Evolutionary conservation across 92 coral and sea anemone genomes (phyloP).

Genomic region (Epizoanthus ramosus): DNA sequence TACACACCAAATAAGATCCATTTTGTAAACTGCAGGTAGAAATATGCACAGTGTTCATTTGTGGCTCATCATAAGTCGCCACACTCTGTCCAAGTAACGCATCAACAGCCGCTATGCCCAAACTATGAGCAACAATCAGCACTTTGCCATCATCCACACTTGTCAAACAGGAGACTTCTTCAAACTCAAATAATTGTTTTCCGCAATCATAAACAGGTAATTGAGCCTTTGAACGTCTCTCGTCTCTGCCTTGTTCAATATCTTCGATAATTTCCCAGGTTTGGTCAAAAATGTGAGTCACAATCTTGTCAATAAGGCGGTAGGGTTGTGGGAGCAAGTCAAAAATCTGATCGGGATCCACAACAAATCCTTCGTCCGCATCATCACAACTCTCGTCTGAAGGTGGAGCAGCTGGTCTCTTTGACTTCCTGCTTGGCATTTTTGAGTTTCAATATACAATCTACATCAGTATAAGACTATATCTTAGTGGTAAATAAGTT

Average conservation of each 20-base stretch:
- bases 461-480: background rate
- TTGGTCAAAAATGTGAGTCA: constrained; percentile 75
- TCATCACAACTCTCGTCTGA: constrained; percentile 68
- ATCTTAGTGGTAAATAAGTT: background rate
- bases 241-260: constrained; percentile 65
- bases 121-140: constrained; percentile 62
- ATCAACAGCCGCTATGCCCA: constrained; percentile 75
- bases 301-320: constrained; percentile 87
- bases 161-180: constrained; percentile 62
- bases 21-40: constrained; percentile 73
- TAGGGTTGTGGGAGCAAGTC: constrained; percentile 95
- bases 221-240: constrained; percentile 74
- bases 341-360: constrained; percentile 91
- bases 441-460: background rate
- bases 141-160: constrained; percentile 59
- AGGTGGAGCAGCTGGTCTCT: constrained; percentile 63
- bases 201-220: constrained; percentile 84
- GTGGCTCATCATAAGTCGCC: constrained; percentile 73
- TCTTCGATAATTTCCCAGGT: constrained; percentile 89
- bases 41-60: constrained; percentile 59
- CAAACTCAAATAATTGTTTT: constrained; percentile 59
- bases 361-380: constrained; percentile 76
- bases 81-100: constrained; percentile 66
- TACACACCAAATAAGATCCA: constrained; percentile 67
- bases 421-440: constrained; percentile 70